A percentile compares a stretch with the other conserved stretches of the same genome.
phyloP scores from a whole-genome alignment of 2,113 vertebrate genomes.

The Epinephelus moara region DNA sequence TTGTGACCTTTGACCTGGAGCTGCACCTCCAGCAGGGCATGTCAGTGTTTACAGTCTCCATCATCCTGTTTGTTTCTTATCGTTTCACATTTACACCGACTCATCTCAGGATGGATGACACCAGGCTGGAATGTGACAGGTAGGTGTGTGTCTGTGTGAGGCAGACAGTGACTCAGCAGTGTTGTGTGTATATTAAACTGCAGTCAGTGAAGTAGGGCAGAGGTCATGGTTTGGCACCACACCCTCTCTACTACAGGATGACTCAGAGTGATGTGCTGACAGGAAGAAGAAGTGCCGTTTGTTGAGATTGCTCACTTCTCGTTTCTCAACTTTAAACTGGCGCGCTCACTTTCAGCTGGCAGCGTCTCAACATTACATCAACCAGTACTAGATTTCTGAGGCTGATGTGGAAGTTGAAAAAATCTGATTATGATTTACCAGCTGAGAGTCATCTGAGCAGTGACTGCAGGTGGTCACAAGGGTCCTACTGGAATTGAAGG shows the following conservation, averaged over 20 bases:
- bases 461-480: no score
- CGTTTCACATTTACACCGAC: no score
- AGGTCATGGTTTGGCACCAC: conserved; percentile 45
- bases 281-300: background rate
- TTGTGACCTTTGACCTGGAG: no score
- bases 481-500: no score
- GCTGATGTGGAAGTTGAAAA: background rate
- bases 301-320: background rate
- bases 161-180: conserved; percentile 7
- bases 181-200: background rate
- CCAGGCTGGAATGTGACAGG: background rate
- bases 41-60: no score
- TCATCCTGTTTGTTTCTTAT: no score
- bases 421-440: no score
- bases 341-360: background rate
- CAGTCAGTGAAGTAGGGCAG: conserved; percentile 45
- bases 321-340: background rate
- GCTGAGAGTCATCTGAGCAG: no score
- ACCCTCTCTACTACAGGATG: conserved; percentile 4
- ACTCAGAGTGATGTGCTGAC: conserved; percentile 16
- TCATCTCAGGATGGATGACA: background rate
- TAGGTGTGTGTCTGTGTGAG: background rate
- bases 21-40: no score
- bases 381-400: background rate
- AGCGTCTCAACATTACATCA: background rate